Evolutionary conservation across 2,113 vertebrate species (phyloP).

Genomic region (Callionymus lyra): DNA sequence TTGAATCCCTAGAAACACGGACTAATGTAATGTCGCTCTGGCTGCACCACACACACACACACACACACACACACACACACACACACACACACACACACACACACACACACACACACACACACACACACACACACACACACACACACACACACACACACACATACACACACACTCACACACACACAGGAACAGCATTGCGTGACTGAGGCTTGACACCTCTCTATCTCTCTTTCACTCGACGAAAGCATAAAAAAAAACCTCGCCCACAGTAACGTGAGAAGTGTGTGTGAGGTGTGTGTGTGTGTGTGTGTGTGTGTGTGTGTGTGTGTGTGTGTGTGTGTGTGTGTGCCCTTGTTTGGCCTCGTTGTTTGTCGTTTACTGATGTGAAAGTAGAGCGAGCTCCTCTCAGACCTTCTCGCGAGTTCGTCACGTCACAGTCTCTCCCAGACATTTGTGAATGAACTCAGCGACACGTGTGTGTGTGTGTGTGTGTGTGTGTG

Average conservation of each 20-base stretch:
- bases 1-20: too few species aligned
- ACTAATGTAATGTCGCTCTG: too few species aligned
- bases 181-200: slow-evolving; percentile 36
- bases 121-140: slow-evolving; percentile 5
- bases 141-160: slow-evolving; percentile 3
- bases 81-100: slow-evolving; percentile 7
- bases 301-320: slow-evolving; percentile 3
- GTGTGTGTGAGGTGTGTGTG: slow-evolving; percentile 30
- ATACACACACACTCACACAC: not conserved
- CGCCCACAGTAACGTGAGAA: slow-evolving; percentile 48
- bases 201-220: slow-evolving; percentile 53
- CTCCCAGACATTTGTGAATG: slow-evolving; percentile 29
- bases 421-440: not conserved
- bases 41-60: not conserved
- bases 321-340: slow-evolving; percentile 1
- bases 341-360: slow-evolving; percentile 36
- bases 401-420: too few species aligned
- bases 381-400: slow-evolving; percentile 10
- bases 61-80: slow-evolving; percentile 7
- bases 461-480: slow-evolving; percentile 23
- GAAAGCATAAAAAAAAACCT: slow-evolving; percentile 45
- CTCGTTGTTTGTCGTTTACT: slow-evolving; percentile 27
- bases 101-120: not conserved
- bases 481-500: slow-evolving; percentile 11
- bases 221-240: slow-evolving; percentile 43